Evolutionary conservation across 2,113 vertebrate species (phyloP), one percentile per base, ranked within the genome.

Genomic region (Tyrannus savana): DNA sequence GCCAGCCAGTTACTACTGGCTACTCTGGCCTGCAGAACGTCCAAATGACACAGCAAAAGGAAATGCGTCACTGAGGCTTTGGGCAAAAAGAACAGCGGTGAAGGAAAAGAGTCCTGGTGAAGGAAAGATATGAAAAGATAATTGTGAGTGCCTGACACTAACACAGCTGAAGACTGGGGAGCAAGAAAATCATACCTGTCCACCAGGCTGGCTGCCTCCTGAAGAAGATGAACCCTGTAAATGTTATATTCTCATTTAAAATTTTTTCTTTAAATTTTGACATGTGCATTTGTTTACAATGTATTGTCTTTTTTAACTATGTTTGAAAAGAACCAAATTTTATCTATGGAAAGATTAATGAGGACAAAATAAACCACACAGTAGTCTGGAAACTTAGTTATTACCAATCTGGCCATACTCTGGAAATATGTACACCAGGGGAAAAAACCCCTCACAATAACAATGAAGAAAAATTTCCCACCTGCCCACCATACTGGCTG

Each of bases 401-500:
- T 60, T 49, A 19, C 7, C 15, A 50, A 14, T 24, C 16, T 63
- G 21, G 44, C 33, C 74, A 23, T 23, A 63, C 42, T 47, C 35
- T 79, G 67, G 30, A 89, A 74, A 37, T 22, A 42, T 4, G 3
- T 55, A 46, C 7, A 33, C 0, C 72, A 14, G 6, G 14, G 11
- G 9, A 3, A 8, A 2, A 28, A 55, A 19, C 2, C 0, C 1
- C 8, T 67, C n/a, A 27, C 14, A 52, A 27, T 13, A 68, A 49
- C 22, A n/a, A 15, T 31, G 21, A 68, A 75, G 37, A 85, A 90
- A 79, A 46, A 19, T 33, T 58, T 79, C 92, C 23, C 21, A 94
- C 95, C 96, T 95, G 94, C 5, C 94, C 95, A 60, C 92, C 59
- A 76, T 88, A 80, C 33, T 95, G 92, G 35, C 37, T 96, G 80